These are phyloP conservation scores for Tyto alba DNA, from an alignment of 2,113 vertebrate genomes.

Conservation along the genomic window DNA sequence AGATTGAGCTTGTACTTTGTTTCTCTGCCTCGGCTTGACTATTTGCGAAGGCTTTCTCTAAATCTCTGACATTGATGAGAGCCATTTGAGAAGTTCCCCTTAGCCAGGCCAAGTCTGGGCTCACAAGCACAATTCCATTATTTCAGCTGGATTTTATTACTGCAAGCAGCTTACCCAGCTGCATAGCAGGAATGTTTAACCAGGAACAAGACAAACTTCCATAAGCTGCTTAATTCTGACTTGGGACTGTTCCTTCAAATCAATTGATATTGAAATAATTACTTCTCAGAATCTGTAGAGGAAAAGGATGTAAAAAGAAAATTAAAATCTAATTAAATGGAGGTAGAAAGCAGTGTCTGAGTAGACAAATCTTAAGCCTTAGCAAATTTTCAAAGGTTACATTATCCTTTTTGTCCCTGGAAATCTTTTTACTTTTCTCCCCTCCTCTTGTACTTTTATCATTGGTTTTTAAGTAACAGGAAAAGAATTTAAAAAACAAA, in stretches of 20 bases:
- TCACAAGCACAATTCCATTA: not conserved
- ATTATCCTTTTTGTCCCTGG: constrained; percentile 24
- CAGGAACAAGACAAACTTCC: constrained; percentile 59
- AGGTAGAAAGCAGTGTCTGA: constrained; percentile 41
- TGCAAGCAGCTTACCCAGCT: not conserved
- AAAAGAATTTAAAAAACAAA: no score
- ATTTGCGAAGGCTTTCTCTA: not conserved
- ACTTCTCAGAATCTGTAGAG: constrained; percentile 61
- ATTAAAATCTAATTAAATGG: constrained; percentile 73
- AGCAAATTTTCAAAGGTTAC: constrained; percentile 65
- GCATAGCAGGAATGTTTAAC: constrained; percentile 41
- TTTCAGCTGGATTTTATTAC: constrained; percentile 14
- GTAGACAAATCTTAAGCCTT: constrained; percentile 53
- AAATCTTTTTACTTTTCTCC: not conserved
- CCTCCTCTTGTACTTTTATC: not conserved
- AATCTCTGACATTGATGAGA: not conserved
- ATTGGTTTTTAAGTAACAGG: not conserved
- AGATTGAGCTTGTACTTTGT: not conserved
- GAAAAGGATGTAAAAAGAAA: constrained; percentile 62
- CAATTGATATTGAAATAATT: constrained; percentile 68
- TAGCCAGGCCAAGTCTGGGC: not conserved
- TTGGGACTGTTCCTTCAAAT: constrained; percentile 60
- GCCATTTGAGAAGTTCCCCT: not conserved
- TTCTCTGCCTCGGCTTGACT: not conserved
- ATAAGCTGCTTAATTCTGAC: constrained; percentile 68